Evolutionary conservation across 2,888 invertebrate genomes (phyloP).

Genomic region (Drosophila rellima): DNA sequence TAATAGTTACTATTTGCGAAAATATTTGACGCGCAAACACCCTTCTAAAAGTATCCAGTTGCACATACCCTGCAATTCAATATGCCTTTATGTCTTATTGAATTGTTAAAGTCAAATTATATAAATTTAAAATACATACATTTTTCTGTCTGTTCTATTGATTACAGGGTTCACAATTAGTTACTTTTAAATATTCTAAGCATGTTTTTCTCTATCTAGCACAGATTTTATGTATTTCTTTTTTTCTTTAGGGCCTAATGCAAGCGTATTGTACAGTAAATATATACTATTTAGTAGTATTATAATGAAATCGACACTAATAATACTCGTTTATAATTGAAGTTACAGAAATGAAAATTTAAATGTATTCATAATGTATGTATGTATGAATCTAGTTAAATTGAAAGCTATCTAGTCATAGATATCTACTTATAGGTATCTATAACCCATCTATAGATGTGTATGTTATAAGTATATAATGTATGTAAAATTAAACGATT

Average conservation of each 20-base stretch:
- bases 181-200: neutral
- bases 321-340: constrained; percentile 7
- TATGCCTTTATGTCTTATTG: neutral
- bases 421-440: constrained; percentile 8
- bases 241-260: neutral
- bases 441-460: constrained; percentile 12
- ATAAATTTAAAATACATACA: neutral
- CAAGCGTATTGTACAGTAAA: constrained; percentile 11
- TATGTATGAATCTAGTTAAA: constrained; percentile 26
- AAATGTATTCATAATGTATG: constrained; percentile 15
- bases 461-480: constrained; percentile 13
- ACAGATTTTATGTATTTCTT: no score
- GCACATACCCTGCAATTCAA: neutral
- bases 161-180: neutral
- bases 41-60: neutral
- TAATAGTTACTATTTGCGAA: neutral
- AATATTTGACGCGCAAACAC: neutral
- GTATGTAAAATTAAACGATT: constrained; percentile 29
- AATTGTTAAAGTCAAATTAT: neutral
- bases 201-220: neutral
- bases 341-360: constrained; percentile 6
- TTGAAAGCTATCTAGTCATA: constrained; percentile 17
- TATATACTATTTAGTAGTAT: constrained; percentile 1
- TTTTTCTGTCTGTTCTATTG: neutral
- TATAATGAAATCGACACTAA: constrained; percentile 3